Evolutionary conservation across 2,113 vertebrate genomes (phyloP).

Genomic region (Myanophis thanlyinensis): DNA sequence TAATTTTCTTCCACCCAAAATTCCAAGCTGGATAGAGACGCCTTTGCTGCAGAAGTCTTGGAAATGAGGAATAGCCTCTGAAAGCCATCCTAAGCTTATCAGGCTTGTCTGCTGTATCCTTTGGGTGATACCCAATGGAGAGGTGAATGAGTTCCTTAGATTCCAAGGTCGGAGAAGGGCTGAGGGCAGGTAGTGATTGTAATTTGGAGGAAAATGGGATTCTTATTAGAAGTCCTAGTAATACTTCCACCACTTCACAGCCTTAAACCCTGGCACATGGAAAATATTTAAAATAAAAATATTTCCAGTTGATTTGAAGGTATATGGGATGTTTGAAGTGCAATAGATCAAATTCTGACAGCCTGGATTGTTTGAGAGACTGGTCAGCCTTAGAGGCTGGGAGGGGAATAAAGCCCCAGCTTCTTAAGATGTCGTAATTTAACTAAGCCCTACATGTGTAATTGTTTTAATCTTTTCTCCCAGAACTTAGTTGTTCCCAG

Average conservation of each 20-base stretch:
- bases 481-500: neutral
- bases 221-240: neutral
- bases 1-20: neutral
- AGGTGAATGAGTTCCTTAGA: neutral
- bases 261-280: conserved; percentile 32
- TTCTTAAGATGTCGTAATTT: conserved; percentile 47
- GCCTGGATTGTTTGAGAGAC: conserved; percentile 43
- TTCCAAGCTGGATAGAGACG: neutral
- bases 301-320: conserved; percentile 46
- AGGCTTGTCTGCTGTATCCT: neutral
- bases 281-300: conserved; percentile 45
- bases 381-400: conserved; percentile 36
- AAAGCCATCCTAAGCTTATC: neutral
- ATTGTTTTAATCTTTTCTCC: conserved; percentile 28
- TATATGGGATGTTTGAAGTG: conserved; percentile 38
- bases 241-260: neutral
- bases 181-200: conserved; percentile 8
- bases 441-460: conserved; percentile 48
- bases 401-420: conserved; percentile 55
- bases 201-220: conserved; percentile 3
- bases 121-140: neutral
- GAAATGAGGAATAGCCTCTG: neutral
- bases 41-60: neutral
- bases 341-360: conserved; percentile 63
- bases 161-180: neutral